phyloP scores from a whole-genome alignment of 1,140 invertebrate species.

The Hylyphantes graminicola region DNA sequence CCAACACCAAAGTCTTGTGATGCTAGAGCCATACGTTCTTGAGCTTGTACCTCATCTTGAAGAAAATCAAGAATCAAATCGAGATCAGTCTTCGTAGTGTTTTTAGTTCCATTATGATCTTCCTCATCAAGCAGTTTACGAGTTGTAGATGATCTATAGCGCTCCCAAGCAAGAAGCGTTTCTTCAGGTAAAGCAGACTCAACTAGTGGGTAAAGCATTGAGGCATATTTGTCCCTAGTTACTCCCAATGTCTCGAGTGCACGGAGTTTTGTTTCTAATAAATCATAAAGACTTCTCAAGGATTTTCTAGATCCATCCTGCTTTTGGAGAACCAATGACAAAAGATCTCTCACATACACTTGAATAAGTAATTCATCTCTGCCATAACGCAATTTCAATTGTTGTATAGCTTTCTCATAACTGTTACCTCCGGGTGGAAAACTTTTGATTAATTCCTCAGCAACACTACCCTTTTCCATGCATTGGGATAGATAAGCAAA shows the following conservation, averaged over 20 bases:
- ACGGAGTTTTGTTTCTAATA: not conserved
- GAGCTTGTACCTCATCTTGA: constrained; percentile 17
- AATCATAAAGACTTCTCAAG: constrained; percentile 1
- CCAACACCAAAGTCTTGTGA: not conserved
- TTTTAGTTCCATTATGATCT: not conserved
- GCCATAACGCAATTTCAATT: not conserved
- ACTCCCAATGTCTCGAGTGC: constrained; percentile 5
- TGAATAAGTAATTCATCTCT: not conserved
- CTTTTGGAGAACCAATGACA: not conserved
- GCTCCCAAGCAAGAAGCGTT: constrained; percentile 17
- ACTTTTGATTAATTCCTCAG: not conserved
- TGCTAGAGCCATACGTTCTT: not conserved
- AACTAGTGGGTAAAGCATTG: not conserved
- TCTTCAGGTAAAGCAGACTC: not conserved
- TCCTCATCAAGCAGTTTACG: not conserved
- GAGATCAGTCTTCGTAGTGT: not conserved
- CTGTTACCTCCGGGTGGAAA: not conserved
- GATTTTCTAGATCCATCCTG: not conserved
- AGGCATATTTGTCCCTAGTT: not conserved
- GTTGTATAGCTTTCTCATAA: not conserved
- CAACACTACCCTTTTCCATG: not conserved
- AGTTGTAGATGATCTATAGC: not conserved
- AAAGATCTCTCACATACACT: constrained; percentile 1
- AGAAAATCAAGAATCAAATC: constrained; percentile 9
- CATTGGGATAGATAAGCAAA: not conserved